Conservation (phyloP, 2,113 vertebrate genomes). For the Erpornis zantholeuca region DNA sequence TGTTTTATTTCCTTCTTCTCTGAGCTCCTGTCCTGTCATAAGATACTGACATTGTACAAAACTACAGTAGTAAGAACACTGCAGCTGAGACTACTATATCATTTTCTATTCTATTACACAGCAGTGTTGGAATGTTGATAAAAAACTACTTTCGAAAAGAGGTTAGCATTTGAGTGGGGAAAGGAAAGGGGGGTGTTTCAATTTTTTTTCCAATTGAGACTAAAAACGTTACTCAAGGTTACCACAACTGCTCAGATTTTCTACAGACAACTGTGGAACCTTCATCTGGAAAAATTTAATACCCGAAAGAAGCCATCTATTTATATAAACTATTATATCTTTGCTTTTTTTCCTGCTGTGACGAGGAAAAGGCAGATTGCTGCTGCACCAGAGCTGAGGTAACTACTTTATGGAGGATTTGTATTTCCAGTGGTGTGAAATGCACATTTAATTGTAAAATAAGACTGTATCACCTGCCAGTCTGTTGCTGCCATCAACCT, state of each 20-base stretch:
- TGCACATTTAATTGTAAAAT: conserved; percentile 63
- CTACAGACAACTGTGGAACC: not conserved
- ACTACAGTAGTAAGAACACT: not conserved
- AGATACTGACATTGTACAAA: not conserved
- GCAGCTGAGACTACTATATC: not conserved
- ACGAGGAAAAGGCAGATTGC: conserved; percentile 21
- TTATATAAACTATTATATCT: conserved; percentile 5
- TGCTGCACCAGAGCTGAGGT: not conserved
- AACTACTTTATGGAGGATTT: conserved; percentile 32
- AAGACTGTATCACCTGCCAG: conserved; percentile 45
- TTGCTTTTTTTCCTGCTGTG: conserved; percentile 1
- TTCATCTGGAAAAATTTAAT: conserved; percentile 29
- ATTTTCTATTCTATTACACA: not conserved
- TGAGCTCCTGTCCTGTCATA: not conserved
- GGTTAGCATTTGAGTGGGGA: not conserved
- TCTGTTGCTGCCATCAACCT: conserved; percentile 42
- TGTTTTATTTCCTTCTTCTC: not conserved
- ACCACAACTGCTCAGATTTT: conserved; percentile 13
- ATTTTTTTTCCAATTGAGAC: not conserved
- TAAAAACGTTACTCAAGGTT: not conserved
- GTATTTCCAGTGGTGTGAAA: conserved; percentile 56
- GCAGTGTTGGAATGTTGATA: not conserved
- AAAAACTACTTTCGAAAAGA: not conserved
- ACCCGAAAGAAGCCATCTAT: conserved; percentile 46
- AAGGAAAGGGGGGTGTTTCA: not conserved